These are phyloP conservation scores for Semaprochilodus insignis DNA, from an alignment of 2,797 vertebrate genomes.

Conservation along the genomic window DNA sequence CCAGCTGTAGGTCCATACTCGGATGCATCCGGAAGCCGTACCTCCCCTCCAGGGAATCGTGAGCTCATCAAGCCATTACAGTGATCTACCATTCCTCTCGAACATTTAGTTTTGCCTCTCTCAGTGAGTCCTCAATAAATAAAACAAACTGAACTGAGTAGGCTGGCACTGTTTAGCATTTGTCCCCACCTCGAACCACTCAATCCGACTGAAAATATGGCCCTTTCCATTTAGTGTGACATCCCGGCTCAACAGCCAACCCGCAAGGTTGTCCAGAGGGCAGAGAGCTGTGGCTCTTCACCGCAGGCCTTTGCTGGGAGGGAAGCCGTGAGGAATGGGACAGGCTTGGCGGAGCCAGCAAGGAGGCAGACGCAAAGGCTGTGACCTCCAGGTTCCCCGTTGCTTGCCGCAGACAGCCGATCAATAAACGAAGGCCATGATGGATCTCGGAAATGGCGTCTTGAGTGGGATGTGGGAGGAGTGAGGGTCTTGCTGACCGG, in stretches of 20 bases:
- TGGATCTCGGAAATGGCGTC: constrained; percentile 40
- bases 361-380: constrained; percentile 38
- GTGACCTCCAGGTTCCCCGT: constrained; percentile 23
- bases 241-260: constrained; percentile 41
- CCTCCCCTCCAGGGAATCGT: constrained; percentile 6
- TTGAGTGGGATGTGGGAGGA: constrained; percentile 9
- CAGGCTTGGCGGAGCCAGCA: constrained; percentile 37
- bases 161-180: background rate
- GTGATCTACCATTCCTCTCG: background rate
- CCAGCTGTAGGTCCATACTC: background rate
- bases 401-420: constrained; percentile 33
- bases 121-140: background rate
- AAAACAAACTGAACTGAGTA: constrained; percentile 3
- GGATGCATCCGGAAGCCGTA: background rate
- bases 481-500: constrained; percentile 26
- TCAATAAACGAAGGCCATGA: constrained; percentile 57
- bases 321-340: constrained; percentile 39
- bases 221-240: constrained; percentile 39
- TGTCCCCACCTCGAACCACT: constrained; percentile 31
- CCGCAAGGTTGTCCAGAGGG: constrained; percentile 59
- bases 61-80: background rate
- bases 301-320: constrained; percentile 35
- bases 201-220: constrained; percentile 37
- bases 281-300: constrained; percentile 5
- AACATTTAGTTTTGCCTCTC: background rate